phyloP scores from a whole-genome alignment of 1,140 invertebrate species.

The Paraescarpia echinospica region DNA sequence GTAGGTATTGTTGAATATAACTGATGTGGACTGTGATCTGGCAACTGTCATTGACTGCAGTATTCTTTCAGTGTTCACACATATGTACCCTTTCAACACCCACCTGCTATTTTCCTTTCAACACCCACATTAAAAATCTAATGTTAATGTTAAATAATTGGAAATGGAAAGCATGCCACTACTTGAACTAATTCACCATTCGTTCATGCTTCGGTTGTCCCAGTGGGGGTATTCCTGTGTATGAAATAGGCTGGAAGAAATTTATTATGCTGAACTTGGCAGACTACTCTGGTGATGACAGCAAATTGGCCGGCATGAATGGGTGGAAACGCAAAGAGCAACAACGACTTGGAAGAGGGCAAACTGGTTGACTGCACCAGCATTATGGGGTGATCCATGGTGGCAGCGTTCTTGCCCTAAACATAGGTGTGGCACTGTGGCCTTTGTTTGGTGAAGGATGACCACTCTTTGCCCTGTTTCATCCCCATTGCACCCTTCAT shows the following conservation, averaged over 20 bases:
- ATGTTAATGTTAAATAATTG: neutral
- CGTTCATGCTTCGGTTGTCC: neutral
- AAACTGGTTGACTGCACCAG: neutral
- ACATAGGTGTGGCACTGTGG: neutral
- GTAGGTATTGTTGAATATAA: neutral
- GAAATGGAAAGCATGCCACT: neutral
- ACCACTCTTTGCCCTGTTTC: neutral
- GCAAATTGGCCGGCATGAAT: neutral
- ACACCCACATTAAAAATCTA: neutral
- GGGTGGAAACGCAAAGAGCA: neutral
- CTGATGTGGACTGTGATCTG: neutral
- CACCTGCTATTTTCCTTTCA: neutral
- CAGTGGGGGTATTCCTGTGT: neutral
- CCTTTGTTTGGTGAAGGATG: neutral
- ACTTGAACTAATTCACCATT: neutral
- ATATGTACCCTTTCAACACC: neutral
- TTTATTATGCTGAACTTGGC: neutral
- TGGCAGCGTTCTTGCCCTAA: neutral
- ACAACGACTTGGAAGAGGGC: neutral
- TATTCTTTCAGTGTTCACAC: too few relatives aligned
- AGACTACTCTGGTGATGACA: neutral
- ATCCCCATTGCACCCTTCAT: neutral
- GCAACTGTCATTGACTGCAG: neutral
- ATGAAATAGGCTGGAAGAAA: neutral
- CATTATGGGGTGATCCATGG: neutral